phyloP scores from a whole-genome alignment of 2,888 invertebrate genomes.

The Eupsilia transversa region DNA sequence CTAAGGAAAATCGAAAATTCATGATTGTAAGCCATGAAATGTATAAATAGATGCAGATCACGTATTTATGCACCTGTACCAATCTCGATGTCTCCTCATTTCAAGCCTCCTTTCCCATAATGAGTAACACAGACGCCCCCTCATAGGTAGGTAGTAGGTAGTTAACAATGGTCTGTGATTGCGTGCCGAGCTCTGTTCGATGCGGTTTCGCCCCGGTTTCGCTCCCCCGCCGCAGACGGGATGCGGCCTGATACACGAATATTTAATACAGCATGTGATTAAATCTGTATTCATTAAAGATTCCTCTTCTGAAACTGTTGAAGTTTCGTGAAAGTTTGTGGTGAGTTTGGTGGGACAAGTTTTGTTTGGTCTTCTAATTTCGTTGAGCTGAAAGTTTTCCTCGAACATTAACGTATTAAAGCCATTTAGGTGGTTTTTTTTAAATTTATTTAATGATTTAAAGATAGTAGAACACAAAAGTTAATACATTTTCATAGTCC shows the following conservation, averaged over 20 bases:
- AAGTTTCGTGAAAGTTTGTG: constrained; percentile 9
- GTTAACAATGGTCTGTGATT: constrained; percentile 82
- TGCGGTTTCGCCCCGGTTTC: constrained; percentile 78
- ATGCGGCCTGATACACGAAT: constrained; percentile 71
- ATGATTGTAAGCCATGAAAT: too few species aligned
- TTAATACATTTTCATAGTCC: background rate
- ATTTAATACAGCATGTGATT: constrained; percentile 75
- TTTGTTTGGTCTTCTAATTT: background rate
- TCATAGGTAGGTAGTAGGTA: constrained; percentile 54
- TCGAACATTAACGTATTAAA: background rate
- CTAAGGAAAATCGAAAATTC: too few species aligned
- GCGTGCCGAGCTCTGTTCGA: constrained; percentile 73
- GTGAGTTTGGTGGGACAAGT: background rate
- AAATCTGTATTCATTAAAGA: constrained; percentile 75
- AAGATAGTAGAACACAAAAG: background rate
- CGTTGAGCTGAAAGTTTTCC: background rate
- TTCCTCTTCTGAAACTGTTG: constrained; percentile 41
- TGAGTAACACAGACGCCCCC: constrained; percentile 46
- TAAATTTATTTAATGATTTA: background rate
- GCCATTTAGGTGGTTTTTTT: too few species aligned
- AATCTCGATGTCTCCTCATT: constrained; percentile 36
- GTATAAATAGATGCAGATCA: background rate
- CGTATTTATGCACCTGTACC: constrained; percentile 24
- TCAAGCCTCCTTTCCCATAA: constrained; percentile 52
- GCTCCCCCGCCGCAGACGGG: constrained; percentile 71